phyloP scores from a whole-genome alignment of 1,140 invertebrate genomes.

The Euwallacea fornicatus region DNA sequence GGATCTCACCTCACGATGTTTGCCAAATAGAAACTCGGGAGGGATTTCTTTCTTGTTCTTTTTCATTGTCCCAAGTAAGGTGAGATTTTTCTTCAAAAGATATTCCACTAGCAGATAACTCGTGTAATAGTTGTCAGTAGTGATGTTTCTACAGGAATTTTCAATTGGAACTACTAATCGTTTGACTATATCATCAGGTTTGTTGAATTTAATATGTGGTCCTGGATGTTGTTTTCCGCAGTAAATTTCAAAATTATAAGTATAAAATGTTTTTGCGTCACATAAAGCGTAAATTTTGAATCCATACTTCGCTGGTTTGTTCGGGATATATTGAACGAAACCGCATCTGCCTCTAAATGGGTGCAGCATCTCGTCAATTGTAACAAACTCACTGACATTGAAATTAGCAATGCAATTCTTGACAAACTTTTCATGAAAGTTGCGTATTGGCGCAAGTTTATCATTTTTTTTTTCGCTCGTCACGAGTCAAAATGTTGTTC shows the following conservation, averaged over 20 bases:
- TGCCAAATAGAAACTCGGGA: slow-evolving; percentile 44
- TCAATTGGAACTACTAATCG: slow-evolving; percentile 40
- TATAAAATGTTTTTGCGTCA: slow-evolving; percentile 24
- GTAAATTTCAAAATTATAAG: slow-evolving; percentile 43
- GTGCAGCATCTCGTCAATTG: slow-evolving; percentile 4
- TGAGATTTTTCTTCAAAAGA: slow-evolving; percentile 46
- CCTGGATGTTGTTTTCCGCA: slow-evolving; percentile 48
- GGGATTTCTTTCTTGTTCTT: slow-evolving; percentile 50
- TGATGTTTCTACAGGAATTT: slow-evolving; percentile 46
- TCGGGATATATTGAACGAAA: slow-evolving; percentile 42
- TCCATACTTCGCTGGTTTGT: slow-evolving; percentile 55
- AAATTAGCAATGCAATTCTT: slow-evolving; percentile 37
- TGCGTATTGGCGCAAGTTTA: slow-evolving; percentile 25
- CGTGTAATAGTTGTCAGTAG: slow-evolving; percentile 47
- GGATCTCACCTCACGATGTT: slow-evolving; percentile 35
- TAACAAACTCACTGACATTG: background rate
- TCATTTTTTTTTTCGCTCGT: slow-evolving; percentile 32
- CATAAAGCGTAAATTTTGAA: slow-evolving; percentile 43
- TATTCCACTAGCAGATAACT: slow-evolving; percentile 42
- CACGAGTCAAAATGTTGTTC: slow-evolving; percentile 35
- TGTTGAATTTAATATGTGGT: slow-evolving; percentile 37
- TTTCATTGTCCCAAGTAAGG: slow-evolving; percentile 47
- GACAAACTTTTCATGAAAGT: slow-evolving; percentile 18
- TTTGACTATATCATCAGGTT: slow-evolving; percentile 42
- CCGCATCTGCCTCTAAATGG: slow-evolving; percentile 50